A percentile compares a stretch with the other conserved stretches of the same genome.
phyloP scores from a whole-genome alignment of 1,140 invertebrate species.

The Branchinecta lynchi region DNA sequence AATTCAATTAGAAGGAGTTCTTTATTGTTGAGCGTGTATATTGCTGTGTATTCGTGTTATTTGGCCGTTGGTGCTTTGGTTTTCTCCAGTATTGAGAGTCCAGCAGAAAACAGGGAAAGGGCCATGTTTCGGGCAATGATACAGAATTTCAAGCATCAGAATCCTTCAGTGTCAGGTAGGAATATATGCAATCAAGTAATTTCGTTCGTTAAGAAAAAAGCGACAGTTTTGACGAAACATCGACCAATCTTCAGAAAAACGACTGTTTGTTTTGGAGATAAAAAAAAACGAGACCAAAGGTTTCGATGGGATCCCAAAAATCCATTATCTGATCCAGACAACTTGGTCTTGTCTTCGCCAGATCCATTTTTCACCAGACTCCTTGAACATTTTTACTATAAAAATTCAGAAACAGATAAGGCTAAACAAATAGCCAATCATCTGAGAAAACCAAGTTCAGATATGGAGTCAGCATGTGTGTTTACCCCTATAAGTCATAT shows the following conservation, averaged over 20 bases:
- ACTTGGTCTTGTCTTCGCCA: no score
- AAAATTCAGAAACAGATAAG: no score
- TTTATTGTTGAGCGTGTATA: constrained; percentile 36
- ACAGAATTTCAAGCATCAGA: constrained; percentile 38
- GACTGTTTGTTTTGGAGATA: no score
- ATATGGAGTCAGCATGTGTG: no score
- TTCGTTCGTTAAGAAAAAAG: not conserved
- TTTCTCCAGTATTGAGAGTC: constrained; percentile 56
- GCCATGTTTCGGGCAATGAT: constrained; percentile 37
- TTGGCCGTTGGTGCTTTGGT: constrained; percentile 53
- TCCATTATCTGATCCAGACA: no score
- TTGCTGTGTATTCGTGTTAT: constrained; percentile 51
- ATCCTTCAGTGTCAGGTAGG: constrained; percentile 40
- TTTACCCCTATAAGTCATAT: no score
- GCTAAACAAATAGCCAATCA: no score
- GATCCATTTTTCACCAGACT: no score
- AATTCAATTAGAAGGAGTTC: constrained; percentile 35
- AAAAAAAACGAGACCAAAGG: no score
- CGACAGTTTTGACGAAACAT: not conserved
- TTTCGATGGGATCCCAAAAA: no score
- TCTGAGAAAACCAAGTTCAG: no score
- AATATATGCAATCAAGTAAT: not conserved
- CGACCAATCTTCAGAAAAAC: not conserved
- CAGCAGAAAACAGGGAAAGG: constrained; percentile 42
- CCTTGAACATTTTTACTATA: no score